phyloP scores from a whole-genome alignment of 2,888 invertebrate genomes.

The Idaea aversata region DNA sequence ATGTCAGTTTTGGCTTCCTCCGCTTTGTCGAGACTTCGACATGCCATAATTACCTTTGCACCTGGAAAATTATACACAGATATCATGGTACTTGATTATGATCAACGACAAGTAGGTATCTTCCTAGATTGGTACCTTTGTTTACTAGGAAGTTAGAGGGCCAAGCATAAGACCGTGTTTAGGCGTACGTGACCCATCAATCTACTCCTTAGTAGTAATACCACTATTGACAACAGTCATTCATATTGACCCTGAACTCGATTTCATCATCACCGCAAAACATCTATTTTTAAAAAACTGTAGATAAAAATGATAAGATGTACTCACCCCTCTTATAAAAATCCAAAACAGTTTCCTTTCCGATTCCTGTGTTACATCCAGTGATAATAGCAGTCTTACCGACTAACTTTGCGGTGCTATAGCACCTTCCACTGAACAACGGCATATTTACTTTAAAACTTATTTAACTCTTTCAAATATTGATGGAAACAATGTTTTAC shows the following conservation, averaged over 20 bases:
- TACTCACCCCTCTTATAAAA: constrained; percentile 64
- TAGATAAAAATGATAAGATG: not conserved
- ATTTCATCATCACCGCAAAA: not conserved
- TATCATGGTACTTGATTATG: not conserved
- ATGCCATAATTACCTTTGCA: constrained; percentile 80
- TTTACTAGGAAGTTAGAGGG: not conserved
- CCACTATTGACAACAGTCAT: not conserved
- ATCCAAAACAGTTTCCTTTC: constrained; percentile 84
- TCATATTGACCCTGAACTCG: not conserved
- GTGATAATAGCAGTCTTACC: constrained; percentile 71
- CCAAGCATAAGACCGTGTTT: not conserved
- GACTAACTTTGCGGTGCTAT: constrained; percentile 74
- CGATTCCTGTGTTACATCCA: constrained; percentile 87
- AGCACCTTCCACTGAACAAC: constrained; percentile 60
- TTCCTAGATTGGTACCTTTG: too few species aligned
- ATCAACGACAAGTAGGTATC: not conserved
- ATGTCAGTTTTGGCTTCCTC: constrained; percentile 80
- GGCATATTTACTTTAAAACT: not conserved
- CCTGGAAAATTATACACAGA: constrained; percentile 53
- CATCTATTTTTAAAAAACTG: not conserved
- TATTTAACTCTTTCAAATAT: not conserved
- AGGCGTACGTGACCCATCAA: not conserved
- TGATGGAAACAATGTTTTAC: not conserved
- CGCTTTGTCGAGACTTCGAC: constrained; percentile 76
- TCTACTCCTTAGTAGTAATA: not conserved